Base-by-base conservation (phyloP, 2,888 invertebrate genomes). In the Ectemnius continuus region DNA sequence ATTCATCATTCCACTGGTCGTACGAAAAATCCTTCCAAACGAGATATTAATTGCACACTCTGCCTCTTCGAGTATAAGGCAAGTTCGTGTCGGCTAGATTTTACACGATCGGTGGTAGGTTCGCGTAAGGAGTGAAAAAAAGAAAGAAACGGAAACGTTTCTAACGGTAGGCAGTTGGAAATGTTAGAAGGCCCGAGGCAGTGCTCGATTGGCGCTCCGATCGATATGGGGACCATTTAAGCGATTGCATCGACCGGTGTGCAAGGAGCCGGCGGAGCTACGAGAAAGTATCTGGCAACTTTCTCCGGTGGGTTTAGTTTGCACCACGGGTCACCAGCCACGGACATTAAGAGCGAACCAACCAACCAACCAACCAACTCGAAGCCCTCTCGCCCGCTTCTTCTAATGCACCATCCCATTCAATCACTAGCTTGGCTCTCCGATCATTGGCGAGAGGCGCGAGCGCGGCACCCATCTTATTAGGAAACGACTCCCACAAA, bases 291-390 rank as follows among this genome's bases (percentile, higher is more conserved):
- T 79, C 84, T 81, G 84, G 85, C 87, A 88, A 88, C 89, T 89
- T 89, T 88, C 89, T 89, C 89, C 86, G 83, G 80, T 84, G 85
- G 85, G 86, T 86, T 89, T 88, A 88, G 86, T 86, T 89, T 88
- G 88, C 89, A 88, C 87, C 87, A 85, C 85, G 87, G 89, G 89
- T 89, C 89, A 89, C 88, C 88, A 88, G 87, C 80, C 86, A 88
- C 84, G 86, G 84, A 84, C 87, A 88, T 89, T 87, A 86, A 88
- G 84, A 88, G 83, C 85, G 85, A 86, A 79, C 81, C 83, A 76
- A 5, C n/a, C 5, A 28, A 2, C 28, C 28, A 5, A 28, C 3
- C 5, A 28, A 2, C 28, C 28, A 11, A 75, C 71, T 76, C 81
- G 75, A 80, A 77, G 69, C 71, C 18, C 68, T 73, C 70, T 66